Evolutionary conservation across 2,797 vertebrate species (phyloP).

Genomic region (Anniella stebbinsi): DNA sequence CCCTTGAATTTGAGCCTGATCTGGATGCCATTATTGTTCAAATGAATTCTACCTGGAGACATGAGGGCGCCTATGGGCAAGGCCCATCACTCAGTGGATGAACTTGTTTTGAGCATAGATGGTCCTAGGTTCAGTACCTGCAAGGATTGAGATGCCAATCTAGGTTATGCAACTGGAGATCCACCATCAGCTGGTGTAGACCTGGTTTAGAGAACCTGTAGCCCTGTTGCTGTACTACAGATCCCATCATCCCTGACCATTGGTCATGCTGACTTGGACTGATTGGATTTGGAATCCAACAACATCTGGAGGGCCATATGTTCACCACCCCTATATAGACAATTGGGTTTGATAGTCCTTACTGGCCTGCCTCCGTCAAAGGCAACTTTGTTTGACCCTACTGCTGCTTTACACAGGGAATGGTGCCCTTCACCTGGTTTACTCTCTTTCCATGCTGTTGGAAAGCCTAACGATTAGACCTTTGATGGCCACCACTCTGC

Average conservation of each 20-base stretch:
- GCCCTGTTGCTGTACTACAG: neutral
- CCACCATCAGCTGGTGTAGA: neutral
- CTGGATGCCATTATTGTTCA: neutral
- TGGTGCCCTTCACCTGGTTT: neutral
- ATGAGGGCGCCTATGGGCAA: too few species aligned
- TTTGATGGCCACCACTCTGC: neutral
- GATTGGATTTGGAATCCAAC: neutral
- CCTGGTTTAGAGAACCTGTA: neutral
- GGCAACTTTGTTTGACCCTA: too few species aligned
- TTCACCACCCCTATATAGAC: neutral
- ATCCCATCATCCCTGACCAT: neutral
- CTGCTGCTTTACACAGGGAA: neutral
- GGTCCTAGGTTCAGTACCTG: neutral
- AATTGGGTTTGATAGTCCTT: neutral
- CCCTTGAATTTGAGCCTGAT: neutral
- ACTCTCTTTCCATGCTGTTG: too few species aligned
- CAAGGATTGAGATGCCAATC: neutral
- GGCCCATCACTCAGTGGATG: neutral
- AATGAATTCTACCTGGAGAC: neutral
- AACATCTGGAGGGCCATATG: neutral
- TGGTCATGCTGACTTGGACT: neutral
- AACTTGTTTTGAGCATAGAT: neutral
- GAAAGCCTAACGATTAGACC: neutral
- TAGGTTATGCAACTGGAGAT: neutral
- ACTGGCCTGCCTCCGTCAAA: neutral